phyloP scores from a whole-genome alignment of 2,888 invertebrate species.

The Chydorus sphaericus region DNA sequence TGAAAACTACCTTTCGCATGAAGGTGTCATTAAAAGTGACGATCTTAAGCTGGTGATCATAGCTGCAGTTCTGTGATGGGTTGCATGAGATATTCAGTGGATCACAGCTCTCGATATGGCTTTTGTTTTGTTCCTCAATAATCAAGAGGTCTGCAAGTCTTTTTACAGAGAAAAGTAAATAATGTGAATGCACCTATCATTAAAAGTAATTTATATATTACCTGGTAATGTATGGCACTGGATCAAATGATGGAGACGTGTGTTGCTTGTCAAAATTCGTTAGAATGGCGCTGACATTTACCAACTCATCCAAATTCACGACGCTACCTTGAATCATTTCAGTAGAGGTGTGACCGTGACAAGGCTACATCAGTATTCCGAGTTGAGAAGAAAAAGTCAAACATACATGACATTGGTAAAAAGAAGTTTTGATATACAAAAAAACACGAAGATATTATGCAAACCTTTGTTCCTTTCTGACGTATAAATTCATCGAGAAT shows the following conservation, averaged over 20 bases:
- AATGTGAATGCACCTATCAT: background rate
- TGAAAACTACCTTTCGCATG: constrained; percentile 55
- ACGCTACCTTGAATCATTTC: no score
- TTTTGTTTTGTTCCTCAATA: constrained; percentile 78
- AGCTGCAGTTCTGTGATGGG: constrained; percentile 73
- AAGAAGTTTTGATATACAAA: no score
- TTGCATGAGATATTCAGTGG: constrained; percentile 89
- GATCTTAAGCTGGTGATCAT: constrained; percentile 81
- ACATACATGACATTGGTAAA: no score
- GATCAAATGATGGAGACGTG: constrained; percentile 53
- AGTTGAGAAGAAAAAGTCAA: no score
- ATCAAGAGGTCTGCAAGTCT: constrained; percentile 84
- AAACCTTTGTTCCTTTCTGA: no score
- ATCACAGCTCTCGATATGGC: constrained; percentile 97
- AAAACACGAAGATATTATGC: no score
- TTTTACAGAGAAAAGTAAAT: constrained; percentile 22
- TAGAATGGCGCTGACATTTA: constrained; percentile 37
- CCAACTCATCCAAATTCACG: constrained; percentile 8
- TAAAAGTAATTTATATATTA: constrained; percentile 26
- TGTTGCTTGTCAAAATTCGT: constrained; percentile 73
- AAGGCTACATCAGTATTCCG: no score
- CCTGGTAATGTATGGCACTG: constrained; percentile 57
- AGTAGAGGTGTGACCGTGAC: no score
- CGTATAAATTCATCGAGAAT: no score
- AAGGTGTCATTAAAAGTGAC: constrained; percentile 88